phyloP scores from a whole-genome alignment of 2,113 vertebrate species.

The Upupa epops region DNA sequence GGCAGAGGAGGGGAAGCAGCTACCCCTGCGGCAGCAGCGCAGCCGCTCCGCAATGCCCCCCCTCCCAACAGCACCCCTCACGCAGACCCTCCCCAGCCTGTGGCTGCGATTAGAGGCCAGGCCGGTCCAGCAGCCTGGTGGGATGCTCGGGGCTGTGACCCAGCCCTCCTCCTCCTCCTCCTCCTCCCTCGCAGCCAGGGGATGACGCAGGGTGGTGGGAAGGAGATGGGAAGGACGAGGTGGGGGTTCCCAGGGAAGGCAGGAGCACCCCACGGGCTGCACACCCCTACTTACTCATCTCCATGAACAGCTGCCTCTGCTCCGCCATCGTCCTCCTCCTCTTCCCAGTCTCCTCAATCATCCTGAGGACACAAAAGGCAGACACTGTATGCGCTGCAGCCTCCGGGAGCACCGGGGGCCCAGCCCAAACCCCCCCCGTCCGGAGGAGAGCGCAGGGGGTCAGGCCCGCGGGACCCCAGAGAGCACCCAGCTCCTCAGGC shows the following conservation, averaged over 20 bases:
- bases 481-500: no score
- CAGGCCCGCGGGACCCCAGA: no score
- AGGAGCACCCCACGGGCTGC: no score
- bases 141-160: fast-evolving
- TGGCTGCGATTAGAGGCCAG: fast-evolving
- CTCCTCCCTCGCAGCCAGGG: neutral
- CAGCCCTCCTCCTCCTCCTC: neutral
- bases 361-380: conserved; percentile 76
- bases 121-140: neutral
- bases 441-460: no score
- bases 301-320: conserved; percentile 99
- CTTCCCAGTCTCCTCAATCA: conserved; percentile 98
- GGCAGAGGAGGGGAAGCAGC: neutral
- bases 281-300: conserved; percentile 96
- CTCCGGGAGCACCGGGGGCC: no score
- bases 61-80: fast-evolving
- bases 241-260: fast-evolving
- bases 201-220: neutral
- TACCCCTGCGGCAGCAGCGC: neutral
- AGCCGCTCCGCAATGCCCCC: neutral
- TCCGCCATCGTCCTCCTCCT: conserved; percentile 93
- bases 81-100: neutral
- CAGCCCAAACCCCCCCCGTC: no score
- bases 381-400: neutral
- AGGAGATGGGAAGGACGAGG: neutral